Conservation (phyloP, 2,888 invertebrate genomes). For the Ariolimax columbianus region DNA sequence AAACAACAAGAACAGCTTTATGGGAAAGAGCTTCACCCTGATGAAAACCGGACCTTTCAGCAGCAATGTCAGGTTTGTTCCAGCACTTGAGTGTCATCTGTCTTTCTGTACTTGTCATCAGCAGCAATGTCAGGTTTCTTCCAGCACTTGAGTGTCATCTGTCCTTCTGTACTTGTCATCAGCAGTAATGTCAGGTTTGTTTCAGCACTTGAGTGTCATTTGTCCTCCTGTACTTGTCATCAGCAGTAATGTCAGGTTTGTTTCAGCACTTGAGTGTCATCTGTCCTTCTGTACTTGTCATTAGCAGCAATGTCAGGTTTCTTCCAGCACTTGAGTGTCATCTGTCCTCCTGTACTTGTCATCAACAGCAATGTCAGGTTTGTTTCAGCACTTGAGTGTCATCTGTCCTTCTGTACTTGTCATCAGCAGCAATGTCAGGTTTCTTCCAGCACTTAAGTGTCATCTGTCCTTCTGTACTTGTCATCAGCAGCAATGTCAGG, state of each 20-base stretch:
- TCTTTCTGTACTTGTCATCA: slow-evolving; percentile 54
- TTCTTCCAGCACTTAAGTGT: too few relatives aligned
- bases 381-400: too few relatives aligned
- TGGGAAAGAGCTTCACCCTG: slow-evolving; percentile 64
- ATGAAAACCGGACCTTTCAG: slow-evolving; percentile 70
- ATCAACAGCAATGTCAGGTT: too few relatives aligned
- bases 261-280: neutral
- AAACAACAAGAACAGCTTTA: slow-evolving; percentile 66
- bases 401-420: too few relatives aligned
- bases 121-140: slow-evolving; percentile 70
- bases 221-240: neutral
- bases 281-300: neutral
- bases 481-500: too few relatives aligned
- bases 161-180: slow-evolving; percentile 44
- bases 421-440: too few relatives aligned
- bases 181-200: slow-evolving; percentile 72
- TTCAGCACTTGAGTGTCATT: neutral
- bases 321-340: too few relatives aligned
- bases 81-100: neutral
- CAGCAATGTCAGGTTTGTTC: slow-evolving; percentile 69
- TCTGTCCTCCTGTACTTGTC: too few relatives aligned
- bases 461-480: too few relatives aligned
- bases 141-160: neutral
- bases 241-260: slow-evolving; percentile 73
- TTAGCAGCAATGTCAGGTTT: too few relatives aligned